A percentile compares a stretch with the other conserved stretches of the same genome.
phyloP scores from a whole-genome alignment of 2,113 vertebrate species.

The Ptilorrhoa leucosticta region DNA sequence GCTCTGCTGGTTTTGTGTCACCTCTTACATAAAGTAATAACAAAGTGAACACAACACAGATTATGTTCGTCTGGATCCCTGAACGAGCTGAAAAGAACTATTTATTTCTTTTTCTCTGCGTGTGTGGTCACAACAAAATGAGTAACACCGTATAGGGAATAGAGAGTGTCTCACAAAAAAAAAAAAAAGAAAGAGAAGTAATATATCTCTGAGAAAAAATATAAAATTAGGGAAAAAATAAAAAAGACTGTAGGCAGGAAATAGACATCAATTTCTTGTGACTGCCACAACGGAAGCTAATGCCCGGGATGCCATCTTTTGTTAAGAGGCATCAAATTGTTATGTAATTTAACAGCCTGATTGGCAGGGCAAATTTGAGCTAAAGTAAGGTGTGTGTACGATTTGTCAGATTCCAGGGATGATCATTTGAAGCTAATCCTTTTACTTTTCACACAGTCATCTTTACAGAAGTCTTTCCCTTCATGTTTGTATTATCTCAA shows the following conservation, averaged over 20 bases:
- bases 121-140: background rate
- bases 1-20: slow-evolving; percentile 17
- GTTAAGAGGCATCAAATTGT: slow-evolving; percentile 41
- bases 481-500: slow-evolving; percentile 8
- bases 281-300: background rate
- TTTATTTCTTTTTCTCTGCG: background rate
- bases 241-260: background rate
- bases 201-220: background rate
- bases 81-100: background rate
- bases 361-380: slow-evolving; percentile 33
- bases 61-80: background rate
- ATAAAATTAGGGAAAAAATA: background rate
- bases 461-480: slow-evolving; percentile 7
- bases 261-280: slow-evolving; percentile 12
- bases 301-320: background rate
- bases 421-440: slow-evolving; percentile 24
- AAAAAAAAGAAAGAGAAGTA: background rate
- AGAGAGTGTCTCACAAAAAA: background rate
- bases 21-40: slow-evolving; percentile 25
- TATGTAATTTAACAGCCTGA: slow-evolving; percentile 30
- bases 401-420: slow-evolving; percentile 34
- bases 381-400: background rate
- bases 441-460: background rate
- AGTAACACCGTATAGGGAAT: background rate
- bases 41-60: slow-evolving; percentile 22